Evolutionary conservation across 1,140 invertebrate genomes (phyloP), one percentile per base, ranked within the genome.

Genomic region (Megathymus violae): DNA sequence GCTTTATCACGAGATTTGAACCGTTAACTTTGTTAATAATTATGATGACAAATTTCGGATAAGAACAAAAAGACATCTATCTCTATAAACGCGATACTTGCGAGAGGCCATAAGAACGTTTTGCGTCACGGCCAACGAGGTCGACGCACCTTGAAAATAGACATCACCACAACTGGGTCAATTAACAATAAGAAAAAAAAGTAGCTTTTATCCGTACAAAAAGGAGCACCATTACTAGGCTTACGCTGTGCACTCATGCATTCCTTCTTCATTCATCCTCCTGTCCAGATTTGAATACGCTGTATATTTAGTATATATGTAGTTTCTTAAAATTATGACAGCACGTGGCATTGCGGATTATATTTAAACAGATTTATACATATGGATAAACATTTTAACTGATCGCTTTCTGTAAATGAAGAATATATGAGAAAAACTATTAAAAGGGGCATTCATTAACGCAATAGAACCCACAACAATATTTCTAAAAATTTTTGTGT

Each of bases 91-190:
- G 70, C 47, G 52, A 50, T 62, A 61, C 65, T 65, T 73, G 73
- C 67, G 59, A 70, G 52, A 43, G 63, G 62, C 64, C 60, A 72
- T 76, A 74, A 54, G 65, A 52, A 63, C 40, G 63, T 50, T 64
- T 75, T 64, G 63, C 71, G 61, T 68, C 60, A 74, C 41, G 22
- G 13, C 54, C 10, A 34, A 19, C 15, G 58, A 72, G 71, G 67
- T 71, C 51, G 62, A 74, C 67, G 69, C 14, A 61, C 63, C 56
- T 64, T 56, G 40, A 40, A 41, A 11, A 56, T 17, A 25, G 25
- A 56, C 22, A 17, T 22, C 60, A 48, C 64, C 62, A 69, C 67
- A 82, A 79, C 79, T 67, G 64, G 69, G 67, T 56, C 72, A 79
- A 79, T 76, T 74, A 51, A 65, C 51, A 68, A 60, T 68, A 65